Evolutionary conservation across 2,113 vertebrate species (phyloP).

Genomic region (Phylloscopus whistleri): DNA sequence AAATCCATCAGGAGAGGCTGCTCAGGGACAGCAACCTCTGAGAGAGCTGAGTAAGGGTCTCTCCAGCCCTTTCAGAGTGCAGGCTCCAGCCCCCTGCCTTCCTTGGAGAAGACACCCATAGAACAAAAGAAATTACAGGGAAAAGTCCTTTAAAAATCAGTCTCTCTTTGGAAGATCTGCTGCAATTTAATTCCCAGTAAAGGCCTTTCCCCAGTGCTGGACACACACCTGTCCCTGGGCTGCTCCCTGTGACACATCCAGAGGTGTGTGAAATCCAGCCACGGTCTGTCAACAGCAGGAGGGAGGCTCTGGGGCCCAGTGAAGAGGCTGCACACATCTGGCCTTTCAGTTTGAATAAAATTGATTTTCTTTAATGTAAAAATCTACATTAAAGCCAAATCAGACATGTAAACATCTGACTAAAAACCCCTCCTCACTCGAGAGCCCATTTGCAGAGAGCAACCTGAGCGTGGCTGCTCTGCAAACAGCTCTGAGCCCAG

Average conservation of each 20-base stretch:
- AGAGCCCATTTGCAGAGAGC: background rate
- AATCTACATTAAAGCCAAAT: background rate
- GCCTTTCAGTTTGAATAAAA: background rate
- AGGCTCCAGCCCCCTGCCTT: background rate
- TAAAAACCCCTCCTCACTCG: background rate
- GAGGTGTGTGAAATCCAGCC: background rate
- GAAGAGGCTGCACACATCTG: background rate
- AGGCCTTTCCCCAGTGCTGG: background rate
- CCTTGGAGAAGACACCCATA: background rate
- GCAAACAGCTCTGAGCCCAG: background rate
- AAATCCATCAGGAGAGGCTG: background rate
- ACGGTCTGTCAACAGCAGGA: background rate
- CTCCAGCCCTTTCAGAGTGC: background rate
- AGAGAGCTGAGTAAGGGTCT: background rate
- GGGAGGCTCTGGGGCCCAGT: background rate
- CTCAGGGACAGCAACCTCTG: accelerated
- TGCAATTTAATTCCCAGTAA: background rate
- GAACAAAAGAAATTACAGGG: background rate
- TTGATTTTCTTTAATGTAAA: background rate
- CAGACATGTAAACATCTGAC: background rate
- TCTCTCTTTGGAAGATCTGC: background rate
- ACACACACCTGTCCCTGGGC: background rate
- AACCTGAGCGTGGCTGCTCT: accelerated
- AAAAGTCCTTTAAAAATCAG: accelerated
- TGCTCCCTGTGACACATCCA: background rate